A percentile compares a stretch with the other conserved stretches of the same genome.
These are phyloP conservation scores for Leucoptera coffeella DNA, from an alignment of 2,888 invertebrate species.

Conservation along the genomic window DNA sequence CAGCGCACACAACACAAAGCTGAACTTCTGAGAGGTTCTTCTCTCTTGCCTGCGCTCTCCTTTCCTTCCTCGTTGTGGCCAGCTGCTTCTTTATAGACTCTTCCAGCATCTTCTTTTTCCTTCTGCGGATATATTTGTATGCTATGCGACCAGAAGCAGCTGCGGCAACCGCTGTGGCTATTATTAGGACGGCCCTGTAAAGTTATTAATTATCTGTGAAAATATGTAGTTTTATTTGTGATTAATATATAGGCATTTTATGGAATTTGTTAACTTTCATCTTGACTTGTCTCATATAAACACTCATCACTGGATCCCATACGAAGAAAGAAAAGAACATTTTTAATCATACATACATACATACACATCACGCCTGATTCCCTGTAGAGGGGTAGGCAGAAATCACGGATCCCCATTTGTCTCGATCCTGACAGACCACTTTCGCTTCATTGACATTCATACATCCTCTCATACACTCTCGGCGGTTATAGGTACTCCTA, in stretches of 20 bases:
- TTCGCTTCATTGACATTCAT: too few relatives aligned
- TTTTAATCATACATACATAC: too few relatives aligned
- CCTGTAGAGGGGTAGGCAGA: too few relatives aligned
- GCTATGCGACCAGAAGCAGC: constrained; percentile 44
- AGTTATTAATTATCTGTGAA: background rate
- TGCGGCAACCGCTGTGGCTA: constrained; percentile 51
- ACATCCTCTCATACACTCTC: too few relatives aligned
- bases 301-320: too few relatives aligned
- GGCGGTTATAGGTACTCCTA: too few relatives aligned
- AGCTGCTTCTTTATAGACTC: constrained; percentile 56
- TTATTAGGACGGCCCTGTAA: constrained; percentile 43
- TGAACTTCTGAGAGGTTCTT: constrained; percentile 58
- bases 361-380: too few relatives aligned
- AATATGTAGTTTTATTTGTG: too few relatives aligned
- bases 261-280: background rate
- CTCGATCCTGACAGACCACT: too few relatives aligned
- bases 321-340: too few relatives aligned
- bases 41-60: constrained; percentile 60
- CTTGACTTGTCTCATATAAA: too few relatives aligned
- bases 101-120: constrained; percentile 46
- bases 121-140: constrained; percentile 41
- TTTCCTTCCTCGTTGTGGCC: constrained; percentile 59
- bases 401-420: too few relatives aligned
- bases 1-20: constrained; percentile 79
- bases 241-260: background rate